These are phyloP conservation scores for Drosophila sp. DNA, from an alignment of 1,140 invertebrate genomes.

Conservation along the genomic window DNA sequence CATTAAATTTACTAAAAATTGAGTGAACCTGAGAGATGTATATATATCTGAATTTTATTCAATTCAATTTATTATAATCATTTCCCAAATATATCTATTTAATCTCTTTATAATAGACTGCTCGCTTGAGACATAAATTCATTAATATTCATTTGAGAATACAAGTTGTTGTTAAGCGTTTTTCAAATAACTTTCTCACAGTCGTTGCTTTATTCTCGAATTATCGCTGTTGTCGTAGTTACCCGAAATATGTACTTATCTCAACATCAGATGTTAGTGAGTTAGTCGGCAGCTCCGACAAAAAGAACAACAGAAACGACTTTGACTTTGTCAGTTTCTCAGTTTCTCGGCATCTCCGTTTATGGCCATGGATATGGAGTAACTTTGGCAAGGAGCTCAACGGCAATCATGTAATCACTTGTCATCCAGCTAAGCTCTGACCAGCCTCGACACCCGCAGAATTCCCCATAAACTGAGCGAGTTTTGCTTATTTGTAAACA, in stretches of 20 bases:
- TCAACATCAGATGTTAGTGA: slow-evolving; percentile 40
- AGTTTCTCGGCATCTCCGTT: too few species aligned
- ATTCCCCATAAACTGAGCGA: background rate
- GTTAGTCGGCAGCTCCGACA: slow-evolving; percentile 30
- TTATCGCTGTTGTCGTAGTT: slow-evolving; percentile 38
- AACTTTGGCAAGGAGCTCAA: slow-evolving; percentile 38
- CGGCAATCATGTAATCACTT: slow-evolving; percentile 73
- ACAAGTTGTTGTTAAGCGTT: slow-evolving; percentile 24
- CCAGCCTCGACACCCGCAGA: slow-evolving; percentile 9
- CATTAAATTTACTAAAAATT: too few species aligned
- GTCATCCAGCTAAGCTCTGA: slow-evolving; percentile 68
- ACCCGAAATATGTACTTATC: slow-evolving; percentile 48
- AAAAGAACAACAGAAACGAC: slow-evolving; percentile 14
- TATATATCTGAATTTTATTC: background rate
- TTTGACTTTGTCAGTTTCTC: slow-evolving; percentile 14
- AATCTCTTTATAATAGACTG: slow-evolving; percentile 16
- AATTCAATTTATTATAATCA: background rate
- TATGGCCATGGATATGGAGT: slow-evolving; percentile 20
- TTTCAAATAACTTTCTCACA: slow-evolving; percentile 18
- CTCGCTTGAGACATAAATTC: slow-evolving; percentile 9
- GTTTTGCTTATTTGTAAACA: slow-evolving; percentile 74
- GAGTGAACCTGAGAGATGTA: too few species aligned
- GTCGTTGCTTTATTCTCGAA: slow-evolving; percentile 17
- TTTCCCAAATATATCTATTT: background rate
- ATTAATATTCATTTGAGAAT: slow-evolving; percentile 32